phyloP scores from a whole-genome alignment of 2,888 invertebrate genomes.

The Endomychus coccineus region DNA sequence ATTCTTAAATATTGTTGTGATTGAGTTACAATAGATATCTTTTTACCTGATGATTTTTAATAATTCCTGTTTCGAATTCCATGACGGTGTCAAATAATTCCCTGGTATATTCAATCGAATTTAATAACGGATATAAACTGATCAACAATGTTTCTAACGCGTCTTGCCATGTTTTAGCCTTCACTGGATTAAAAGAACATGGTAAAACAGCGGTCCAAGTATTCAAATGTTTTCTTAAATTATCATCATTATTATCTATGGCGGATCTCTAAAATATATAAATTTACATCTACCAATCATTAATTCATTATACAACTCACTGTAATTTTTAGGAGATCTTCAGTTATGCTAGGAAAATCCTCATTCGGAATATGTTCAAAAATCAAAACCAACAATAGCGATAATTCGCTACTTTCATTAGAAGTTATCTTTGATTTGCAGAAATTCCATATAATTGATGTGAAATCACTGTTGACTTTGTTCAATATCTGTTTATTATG shows the following conservation, averaged over 20 bases:
- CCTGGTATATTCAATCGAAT: constrained; percentile 19
- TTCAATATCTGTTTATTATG: constrained; percentile 30
- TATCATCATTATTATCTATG: constrained; percentile 1
- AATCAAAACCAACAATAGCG: constrained; percentile 32
- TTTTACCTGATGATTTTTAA: constrained; percentile 21
- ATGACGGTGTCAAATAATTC: constrained; percentile 28
- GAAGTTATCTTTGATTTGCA: constrained; percentile 27
- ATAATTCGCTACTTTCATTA: constrained; percentile 28
- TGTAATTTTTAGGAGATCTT: constrained; percentile 30
- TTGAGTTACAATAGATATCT: no score
- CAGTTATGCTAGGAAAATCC: constrained; percentile 28
- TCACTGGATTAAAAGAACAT: constrained; percentile 33
- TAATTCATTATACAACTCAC: constrained; percentile 24
- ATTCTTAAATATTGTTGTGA: no score
- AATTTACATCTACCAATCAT: neutral
- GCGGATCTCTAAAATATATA: constrained; percentile 6
- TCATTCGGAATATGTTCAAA: constrained; percentile 34
- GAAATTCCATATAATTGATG: constrained; percentile 29
- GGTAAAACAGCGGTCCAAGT: constrained; percentile 33
- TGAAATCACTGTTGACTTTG: constrained; percentile 25
- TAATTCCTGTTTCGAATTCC: constrained; percentile 30
- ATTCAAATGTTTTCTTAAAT: constrained; percentile 13
- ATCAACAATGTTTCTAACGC: constrained; percentile 30
- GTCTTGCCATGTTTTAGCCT: constrained; percentile 31
- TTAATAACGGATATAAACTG: constrained; percentile 23